Conservation (phyloP, 2,113 vertebrate species). For the Sarotherodon lohbergeri region DNA sequence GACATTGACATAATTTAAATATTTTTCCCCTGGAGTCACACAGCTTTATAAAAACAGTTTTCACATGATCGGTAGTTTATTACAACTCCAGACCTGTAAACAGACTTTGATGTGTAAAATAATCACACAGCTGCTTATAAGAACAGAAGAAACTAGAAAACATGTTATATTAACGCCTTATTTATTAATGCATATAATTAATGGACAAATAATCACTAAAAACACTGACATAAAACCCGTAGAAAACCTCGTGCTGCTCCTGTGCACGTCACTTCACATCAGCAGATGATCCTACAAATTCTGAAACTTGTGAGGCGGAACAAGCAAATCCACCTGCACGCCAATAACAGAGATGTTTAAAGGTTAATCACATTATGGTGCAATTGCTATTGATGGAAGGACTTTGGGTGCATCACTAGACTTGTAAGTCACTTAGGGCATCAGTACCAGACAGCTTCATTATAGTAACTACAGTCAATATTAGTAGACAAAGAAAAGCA, state of each 20-base stretch:
- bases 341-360: background rate
- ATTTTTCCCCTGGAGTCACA: background rate
- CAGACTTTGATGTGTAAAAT: background rate
- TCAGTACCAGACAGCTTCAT: background rate
- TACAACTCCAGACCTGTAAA: background rate
- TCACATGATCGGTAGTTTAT: background rate
- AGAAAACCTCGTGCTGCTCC: background rate
- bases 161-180: background rate
- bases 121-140: accelerated
- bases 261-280: background rate
- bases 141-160: background rate
- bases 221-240: background rate
- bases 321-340: background rate
- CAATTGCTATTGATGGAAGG: background rate
- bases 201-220: background rate
- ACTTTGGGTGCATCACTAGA: background rate
- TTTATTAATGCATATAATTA: background rate
- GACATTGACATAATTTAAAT: background rate
- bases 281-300: background rate
- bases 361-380: background rate
- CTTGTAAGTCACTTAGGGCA: background rate
- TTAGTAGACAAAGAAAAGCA: background rate
- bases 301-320: background rate
- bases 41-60: background rate
- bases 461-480: background rate